A percentile compares a stretch with the other conserved stretches of the same genome.
Conservation (phyloP, 1,140 invertebrate species). For the Drosophila micromelanica region DNA sequence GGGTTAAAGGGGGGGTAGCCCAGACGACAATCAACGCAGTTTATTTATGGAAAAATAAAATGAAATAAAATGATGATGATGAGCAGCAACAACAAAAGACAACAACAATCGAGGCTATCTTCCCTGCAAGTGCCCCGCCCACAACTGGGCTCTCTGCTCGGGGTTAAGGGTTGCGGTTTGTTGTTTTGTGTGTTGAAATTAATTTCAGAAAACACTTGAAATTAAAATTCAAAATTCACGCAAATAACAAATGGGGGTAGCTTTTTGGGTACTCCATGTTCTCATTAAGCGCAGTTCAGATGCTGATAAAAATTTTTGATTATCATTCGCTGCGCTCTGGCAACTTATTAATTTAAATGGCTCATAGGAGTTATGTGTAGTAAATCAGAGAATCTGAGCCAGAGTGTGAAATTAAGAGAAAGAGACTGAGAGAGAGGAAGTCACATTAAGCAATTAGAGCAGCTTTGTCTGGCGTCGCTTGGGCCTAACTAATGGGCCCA, state of each 20-base stretch:
- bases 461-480: constrained; percentile 68
- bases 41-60: constrained; percentile 83
- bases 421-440: constrained; percentile 20
- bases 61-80: constrained; percentile 82
- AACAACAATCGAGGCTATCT: constrained; percentile 55
- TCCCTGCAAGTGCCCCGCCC: constrained; percentile 12
- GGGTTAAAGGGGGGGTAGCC: constrained; percentile 53
- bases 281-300: constrained; percentile 67
- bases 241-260: constrained; percentile 10
- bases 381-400: constrained; percentile 30
- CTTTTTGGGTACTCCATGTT: neutral
- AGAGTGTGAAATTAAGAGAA: neutral
- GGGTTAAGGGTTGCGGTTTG: constrained; percentile 70
- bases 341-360: constrained; percentile 81
- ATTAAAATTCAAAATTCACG: constrained; percentile 71
- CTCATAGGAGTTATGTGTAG: constrained; percentile 38
- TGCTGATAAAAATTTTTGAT: constrained; percentile 70
- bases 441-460: constrained; percentile 68
- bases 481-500: constrained; percentile 63
- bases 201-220: constrained; percentile 28
- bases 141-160: constrained; percentile 8
- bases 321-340: constrained; percentile 41
- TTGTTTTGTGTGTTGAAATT: constrained; percentile 24
- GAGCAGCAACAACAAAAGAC: constrained; percentile 60
- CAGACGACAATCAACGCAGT: constrained; percentile 80